These are phyloP conservation scores for Cassiopea xamachana DNA, from an alignment of 30 jellyfish, hydroid and myxozoan species.

Conservation along the genomic window DNA sequence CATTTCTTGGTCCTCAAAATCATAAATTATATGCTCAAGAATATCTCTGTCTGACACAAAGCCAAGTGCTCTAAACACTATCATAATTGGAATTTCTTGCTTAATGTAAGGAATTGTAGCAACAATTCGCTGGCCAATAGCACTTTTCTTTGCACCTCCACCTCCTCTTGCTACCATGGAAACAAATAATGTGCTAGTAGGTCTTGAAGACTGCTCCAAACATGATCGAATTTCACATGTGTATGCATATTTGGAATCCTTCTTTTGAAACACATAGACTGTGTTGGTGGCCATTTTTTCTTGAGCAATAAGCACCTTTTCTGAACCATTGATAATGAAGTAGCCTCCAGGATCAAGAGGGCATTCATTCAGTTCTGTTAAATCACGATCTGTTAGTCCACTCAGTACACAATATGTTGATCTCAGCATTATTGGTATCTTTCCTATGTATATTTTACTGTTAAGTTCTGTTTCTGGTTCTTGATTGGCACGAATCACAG, in stretches of 20 bases:
- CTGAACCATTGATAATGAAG: slow-evolving; percentile 99
- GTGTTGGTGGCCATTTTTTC: slow-evolving; percentile 99
- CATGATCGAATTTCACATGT: slow-evolving; percentile 97
- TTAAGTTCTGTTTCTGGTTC: slow-evolving; percentile 95
- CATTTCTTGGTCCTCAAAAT: slow-evolving; percentile 98
- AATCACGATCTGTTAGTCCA: slow-evolving; percentile 95
- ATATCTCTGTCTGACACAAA: slow-evolving; percentile 99
- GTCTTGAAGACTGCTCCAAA: slow-evolving; percentile 98
- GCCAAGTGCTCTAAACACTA: slow-evolving; percentile 99
- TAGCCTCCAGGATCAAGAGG: slow-evolving; percentile 99
- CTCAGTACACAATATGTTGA: slow-evolving; percentile 95
- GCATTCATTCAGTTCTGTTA: slow-evolving; percentile 97
- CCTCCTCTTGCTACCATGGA: slow-evolving; percentile 98
- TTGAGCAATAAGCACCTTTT: slow-evolving; percentile 98
- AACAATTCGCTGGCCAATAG: slow-evolving; percentile 98
- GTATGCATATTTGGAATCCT: slow-evolving; percentile 97
- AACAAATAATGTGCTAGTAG: slow-evolving; percentile 96
- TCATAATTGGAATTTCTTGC: slow-evolving; percentile 99
- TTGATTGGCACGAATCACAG: slow-evolving; percentile 84
- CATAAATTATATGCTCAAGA: slow-evolving; percentile 97
- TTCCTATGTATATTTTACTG: slow-evolving; percentile 95
- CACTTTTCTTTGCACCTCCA: slow-evolving; percentile 96
- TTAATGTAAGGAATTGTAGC: slow-evolving; percentile 98
- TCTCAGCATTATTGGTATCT: slow-evolving; percentile 98
- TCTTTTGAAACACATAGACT: slow-evolving; percentile 97